Percentiles rank a stretch among this genome's conserved stretches.
phyloP scores from a whole-genome alignment of 2,888 invertebrate species.

The Hypercompe scribonia region DNA sequence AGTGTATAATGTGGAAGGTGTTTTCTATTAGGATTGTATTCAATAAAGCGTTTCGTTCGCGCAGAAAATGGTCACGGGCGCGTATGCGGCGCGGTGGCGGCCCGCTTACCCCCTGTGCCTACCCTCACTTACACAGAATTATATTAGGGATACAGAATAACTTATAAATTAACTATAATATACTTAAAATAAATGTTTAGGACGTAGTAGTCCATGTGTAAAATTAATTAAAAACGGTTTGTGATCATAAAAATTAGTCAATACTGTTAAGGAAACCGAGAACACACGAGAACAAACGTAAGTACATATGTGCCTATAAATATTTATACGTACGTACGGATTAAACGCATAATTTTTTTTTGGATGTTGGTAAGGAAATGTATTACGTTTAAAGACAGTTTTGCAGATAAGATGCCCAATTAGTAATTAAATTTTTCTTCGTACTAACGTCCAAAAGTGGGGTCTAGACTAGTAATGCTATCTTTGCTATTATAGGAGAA shows the following conservation, averaged over 20 bases:
- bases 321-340: too few relatives aligned
- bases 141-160: conserved; percentile 41
- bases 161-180: conserved; percentile 40
- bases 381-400: too few relatives aligned
- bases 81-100: conserved; percentile 58
- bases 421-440: too few relatives aligned
- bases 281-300: too few relatives aligned
- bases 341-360: too few relatives aligned
- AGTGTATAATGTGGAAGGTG: conserved; percentile 46
- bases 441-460: too few relatives aligned
- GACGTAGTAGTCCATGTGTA: not conserved
- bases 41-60: conserved; percentile 78
- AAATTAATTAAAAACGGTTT: not conserved
- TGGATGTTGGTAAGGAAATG: too few relatives aligned
- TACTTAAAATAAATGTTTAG: not conserved
- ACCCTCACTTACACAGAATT: conserved; percentile 40
- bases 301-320: too few relatives aligned
- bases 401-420: too few relatives aligned
- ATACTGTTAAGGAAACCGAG: not conserved
- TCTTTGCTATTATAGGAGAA: too few relatives aligned
- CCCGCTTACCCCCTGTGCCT: conserved; percentile 14
- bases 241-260: not conserved
- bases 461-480: too few relatives aligned
- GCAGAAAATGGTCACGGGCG: conserved; percentile 78
- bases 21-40: conserved; percentile 75